These are phyloP conservation scores for Dicaeum eximium DNA, from an alignment of 2,113 vertebrate genomes.

Conservation along the genomic window DNA sequence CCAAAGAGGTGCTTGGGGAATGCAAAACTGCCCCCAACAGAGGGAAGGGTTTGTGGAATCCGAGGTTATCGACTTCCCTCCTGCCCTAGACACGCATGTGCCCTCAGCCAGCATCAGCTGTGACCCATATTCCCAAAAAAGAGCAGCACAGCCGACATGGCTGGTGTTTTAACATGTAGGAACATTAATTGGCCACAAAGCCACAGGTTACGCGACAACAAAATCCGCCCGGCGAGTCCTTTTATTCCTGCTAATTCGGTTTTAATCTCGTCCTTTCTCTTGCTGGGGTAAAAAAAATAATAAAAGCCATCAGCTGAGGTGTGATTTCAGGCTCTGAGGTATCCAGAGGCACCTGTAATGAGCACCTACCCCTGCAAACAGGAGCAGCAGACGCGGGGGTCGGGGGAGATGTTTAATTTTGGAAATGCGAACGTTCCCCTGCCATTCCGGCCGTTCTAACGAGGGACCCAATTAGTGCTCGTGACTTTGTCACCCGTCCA, in stretches of 20 bases:
- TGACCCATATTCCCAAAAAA: not conserved
- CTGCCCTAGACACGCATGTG: rapidly evolving
- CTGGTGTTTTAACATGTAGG: not conserved
- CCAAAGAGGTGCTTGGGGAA: not conserved
- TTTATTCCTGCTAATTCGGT: not conserved
- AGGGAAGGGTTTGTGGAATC: not conserved
- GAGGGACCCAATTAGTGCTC: slow-evolving; percentile 27
- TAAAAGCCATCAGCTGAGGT: not conserved
- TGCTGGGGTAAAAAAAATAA: not conserved
- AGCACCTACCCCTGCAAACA: not conserved
- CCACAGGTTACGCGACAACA: not conserved
- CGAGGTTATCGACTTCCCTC: rapidly evolving
- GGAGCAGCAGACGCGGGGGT: not conserved
- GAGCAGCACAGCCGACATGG: not conserved
- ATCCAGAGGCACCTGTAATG: not conserved
- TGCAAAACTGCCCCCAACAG: not conserved
- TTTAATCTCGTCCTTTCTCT: slow-evolving; percentile 1
- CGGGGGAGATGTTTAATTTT: not conserved
- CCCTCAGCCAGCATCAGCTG: not conserved
- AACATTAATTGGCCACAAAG: not conserved
- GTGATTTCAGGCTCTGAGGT: not conserved
- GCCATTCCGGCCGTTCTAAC: not conserved
- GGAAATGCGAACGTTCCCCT: not conserved
- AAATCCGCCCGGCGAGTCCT: not conserved
- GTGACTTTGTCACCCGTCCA: not conserved